phyloP scores from a whole-genome alignment of 1,140 invertebrate species.

The Hyphantria cunea region DNA sequence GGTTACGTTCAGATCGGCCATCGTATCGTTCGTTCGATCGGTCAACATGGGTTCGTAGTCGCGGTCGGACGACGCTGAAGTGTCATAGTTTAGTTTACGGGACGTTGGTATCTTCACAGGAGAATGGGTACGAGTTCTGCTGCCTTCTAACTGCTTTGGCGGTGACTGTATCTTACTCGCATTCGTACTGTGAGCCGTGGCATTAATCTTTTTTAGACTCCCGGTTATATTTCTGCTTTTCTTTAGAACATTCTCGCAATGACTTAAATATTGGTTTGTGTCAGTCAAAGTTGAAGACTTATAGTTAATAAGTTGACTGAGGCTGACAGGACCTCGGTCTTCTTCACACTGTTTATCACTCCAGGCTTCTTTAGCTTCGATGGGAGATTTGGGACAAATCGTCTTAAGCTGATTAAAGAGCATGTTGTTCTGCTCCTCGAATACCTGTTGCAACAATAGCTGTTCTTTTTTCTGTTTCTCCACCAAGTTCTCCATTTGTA shows the following conservation, averaged over 20 bases:
- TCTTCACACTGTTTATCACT: constrained; percentile 43
- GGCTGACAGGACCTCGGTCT: constrained; percentile 63
- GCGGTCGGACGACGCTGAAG: constrained; percentile 55
- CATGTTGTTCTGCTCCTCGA: constrained; percentile 83
- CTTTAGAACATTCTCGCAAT: constrained; percentile 63
- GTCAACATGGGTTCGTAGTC: constrained; percentile 69
- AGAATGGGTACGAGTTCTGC: constrained; percentile 49
- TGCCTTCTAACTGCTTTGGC: constrained; percentile 36
- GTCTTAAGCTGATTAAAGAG: constrained; percentile 82
- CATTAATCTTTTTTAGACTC: constrained; percentile 53
- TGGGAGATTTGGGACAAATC: constrained; percentile 67
- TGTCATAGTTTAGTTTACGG: constrained; percentile 64
- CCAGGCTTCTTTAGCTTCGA: constrained; percentile 67
- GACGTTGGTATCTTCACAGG: constrained; percentile 49
- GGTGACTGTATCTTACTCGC: constrained; percentile 38
- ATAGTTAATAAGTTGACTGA: constrained; percentile 68
- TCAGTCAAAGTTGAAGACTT: constrained; percentile 61
- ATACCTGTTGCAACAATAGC: constrained; percentile 82
- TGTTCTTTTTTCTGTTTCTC: constrained; percentile 84
- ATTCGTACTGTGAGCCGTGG: constrained; percentile 27
- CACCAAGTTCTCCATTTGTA: constrained; percentile 82
- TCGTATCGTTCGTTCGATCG: constrained; percentile 76
- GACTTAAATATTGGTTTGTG: constrained; percentile 63
- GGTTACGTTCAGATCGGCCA: constrained; percentile 77
- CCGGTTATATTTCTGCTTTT: constrained; percentile 66